Evolutionary conservation across 1,140 invertebrate species (phyloP).

Genomic region (Reticulitermes speratus): DNA sequence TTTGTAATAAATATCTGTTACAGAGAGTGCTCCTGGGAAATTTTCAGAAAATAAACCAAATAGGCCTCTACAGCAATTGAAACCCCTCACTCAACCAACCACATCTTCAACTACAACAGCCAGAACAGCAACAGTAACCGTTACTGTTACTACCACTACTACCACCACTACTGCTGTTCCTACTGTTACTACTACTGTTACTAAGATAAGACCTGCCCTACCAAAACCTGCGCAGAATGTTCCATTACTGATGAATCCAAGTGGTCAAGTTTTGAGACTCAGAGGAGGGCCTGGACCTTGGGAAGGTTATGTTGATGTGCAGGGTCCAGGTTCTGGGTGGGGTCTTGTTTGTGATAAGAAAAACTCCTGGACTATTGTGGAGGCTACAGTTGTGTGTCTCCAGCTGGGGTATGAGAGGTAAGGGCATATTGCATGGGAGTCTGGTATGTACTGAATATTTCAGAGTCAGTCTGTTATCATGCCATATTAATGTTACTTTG

Average conservation of each 20-base stretch:
- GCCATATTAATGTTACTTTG: background rate
- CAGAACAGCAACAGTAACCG: background rate
- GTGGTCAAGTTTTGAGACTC: slow-evolving; percentile 50
- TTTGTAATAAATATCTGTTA: background rate
- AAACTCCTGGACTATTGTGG: slow-evolving; percentile 52
- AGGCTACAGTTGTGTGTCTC: slow-evolving; percentile 56
- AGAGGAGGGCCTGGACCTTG: slow-evolving; percentile 51
- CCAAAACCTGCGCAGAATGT: no score
- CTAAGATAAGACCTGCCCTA: background rate
- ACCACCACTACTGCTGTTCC: background rate
- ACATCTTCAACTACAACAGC: background rate
- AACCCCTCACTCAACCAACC: background rate
- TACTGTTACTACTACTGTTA: background rate
- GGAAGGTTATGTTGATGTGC: slow-evolving; percentile 57
- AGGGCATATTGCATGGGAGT: background rate
- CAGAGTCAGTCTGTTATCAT: background rate
- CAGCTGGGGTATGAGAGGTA: slow-evolving; percentile 57
- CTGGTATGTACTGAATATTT: background rate
- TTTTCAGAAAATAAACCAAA: background rate
- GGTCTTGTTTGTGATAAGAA: slow-evolving; percentile 54
- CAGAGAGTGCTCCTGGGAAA: background rate
- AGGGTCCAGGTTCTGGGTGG: slow-evolving; percentile 50
- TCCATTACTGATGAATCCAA: slow-evolving; percentile 22
- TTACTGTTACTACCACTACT: background rate
- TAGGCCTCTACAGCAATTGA: background rate